Evolutionary conservation across 2,113 vertebrate genomes (phyloP).

Genomic region (Epinephelus lanceolatus): DNA sequence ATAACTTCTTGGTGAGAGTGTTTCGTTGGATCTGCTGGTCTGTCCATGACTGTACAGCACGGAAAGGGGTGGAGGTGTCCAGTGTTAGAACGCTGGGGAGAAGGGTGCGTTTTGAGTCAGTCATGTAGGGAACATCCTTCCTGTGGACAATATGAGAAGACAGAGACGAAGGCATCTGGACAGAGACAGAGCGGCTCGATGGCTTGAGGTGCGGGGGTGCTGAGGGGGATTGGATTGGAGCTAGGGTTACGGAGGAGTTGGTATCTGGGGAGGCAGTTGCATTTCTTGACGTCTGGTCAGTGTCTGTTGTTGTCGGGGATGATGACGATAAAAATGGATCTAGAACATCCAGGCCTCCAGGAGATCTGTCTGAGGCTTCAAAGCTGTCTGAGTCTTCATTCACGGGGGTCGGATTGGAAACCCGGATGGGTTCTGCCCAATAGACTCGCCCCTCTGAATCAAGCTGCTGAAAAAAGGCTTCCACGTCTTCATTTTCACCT

Average conservation of each 20-base stretch:
- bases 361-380: conserved; percentile 10
- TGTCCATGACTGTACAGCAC: conserved; percentile 73
- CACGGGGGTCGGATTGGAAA: conserved; percentile 26
- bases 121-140: conserved; percentile 56
- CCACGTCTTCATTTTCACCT: conserved; percentile 50
- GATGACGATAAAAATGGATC: not conserved
- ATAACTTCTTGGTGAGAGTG: conserved; percentile 33
- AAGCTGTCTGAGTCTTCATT: conserved; percentile 16
- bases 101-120: conserved; percentile 29
- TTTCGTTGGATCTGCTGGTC: conserved; percentile 58
- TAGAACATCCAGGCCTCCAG: not conserved
- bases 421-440: conserved; percentile 72
- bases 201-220: not conserved
- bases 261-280: not conserved
- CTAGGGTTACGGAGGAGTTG: not conserved
- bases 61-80: conserved; percentile 68
- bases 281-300: conserved; percentile 9
- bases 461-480: conserved; percentile 61
- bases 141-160: conserved; percentile 71
- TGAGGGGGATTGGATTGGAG: not conserved
- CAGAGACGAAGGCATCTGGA: conserved; percentile 52
- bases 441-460: conserved; percentile 60
- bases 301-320: not conserved
- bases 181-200: conserved; percentile 40
- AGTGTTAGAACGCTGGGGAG: conserved; percentile 18